Evolutionary conservation across 2,113 vertebrate species (phyloP).

Genomic region (Nymphicus hollandicus): DNA sequence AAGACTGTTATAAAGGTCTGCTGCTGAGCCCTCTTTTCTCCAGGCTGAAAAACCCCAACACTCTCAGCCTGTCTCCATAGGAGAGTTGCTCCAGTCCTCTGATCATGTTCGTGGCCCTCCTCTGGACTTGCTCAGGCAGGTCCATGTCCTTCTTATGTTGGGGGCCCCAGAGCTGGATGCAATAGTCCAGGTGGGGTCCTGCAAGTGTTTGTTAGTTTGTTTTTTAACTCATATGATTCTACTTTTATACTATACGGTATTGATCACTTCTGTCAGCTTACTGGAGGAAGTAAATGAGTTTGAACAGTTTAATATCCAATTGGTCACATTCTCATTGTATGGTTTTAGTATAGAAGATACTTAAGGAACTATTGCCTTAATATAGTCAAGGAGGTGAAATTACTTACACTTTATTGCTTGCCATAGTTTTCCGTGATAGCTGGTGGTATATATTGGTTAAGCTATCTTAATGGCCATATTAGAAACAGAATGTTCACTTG

Average conservation of each 20-base stretch:
- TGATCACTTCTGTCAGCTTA: background rate
- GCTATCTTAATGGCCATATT: background rate
- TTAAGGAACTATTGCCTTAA: background rate
- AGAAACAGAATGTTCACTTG: background rate
- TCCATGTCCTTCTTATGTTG: background rate
- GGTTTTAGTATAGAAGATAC: background rate
- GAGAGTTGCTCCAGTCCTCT: background rate
- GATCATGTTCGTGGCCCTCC: background rate
- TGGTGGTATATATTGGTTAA: background rate
- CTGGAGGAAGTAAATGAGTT: background rate
- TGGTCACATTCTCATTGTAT: background rate
- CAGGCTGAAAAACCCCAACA: background rate
- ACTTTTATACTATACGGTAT: background rate
- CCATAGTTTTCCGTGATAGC: background rate
- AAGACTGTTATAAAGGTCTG: background rate
- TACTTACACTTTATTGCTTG: background rate
- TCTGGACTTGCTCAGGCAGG: background rate
- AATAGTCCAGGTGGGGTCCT: background rate
- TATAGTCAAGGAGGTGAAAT: background rate
- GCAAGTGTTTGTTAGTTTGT: background rate
- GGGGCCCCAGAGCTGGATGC: background rate
- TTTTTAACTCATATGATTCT: background rate
- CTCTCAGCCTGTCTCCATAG: background rate
- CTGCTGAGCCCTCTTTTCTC: background rate
- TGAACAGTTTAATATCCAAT: background rate